These are phyloP conservation scores for Psophia crepitans DNA, from an alignment of 2,113 vertebrate genomes.

Conservation along the genomic window DNA sequence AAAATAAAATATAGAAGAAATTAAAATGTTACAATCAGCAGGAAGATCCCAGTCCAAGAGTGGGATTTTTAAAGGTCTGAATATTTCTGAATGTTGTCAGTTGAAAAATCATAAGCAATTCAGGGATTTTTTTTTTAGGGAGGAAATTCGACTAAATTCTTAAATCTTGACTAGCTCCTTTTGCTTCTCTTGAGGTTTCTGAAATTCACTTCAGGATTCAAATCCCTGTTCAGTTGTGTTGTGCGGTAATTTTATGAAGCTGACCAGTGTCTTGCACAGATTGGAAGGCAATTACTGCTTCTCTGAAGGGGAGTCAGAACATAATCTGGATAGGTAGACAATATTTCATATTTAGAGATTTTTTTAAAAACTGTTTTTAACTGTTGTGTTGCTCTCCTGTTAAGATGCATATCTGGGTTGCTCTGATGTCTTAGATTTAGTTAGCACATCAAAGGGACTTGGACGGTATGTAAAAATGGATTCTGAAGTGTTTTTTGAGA, in stretches of 20 bases:
- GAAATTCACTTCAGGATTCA: neutral
- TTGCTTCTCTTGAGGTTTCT: neutral
- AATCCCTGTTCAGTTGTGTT: neutral
- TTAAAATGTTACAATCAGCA: neutral
- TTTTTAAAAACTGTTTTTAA: neutral
- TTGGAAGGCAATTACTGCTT: neutral
- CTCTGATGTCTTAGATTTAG: neutral
- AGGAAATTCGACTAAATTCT: neutral
- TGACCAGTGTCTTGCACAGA: neutral
- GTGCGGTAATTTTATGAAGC: neutral
- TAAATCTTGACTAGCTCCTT: neutral
- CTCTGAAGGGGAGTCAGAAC: neutral
- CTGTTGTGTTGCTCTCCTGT: neutral
- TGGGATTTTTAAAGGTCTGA: neutral
- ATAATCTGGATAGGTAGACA: neutral
- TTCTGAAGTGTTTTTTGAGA: neutral
- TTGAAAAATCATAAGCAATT: neutral
- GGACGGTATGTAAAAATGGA: neutral
- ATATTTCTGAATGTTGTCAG: neutral
- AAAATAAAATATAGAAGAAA: neutral
- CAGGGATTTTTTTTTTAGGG: accelerated
- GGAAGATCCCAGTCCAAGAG: neutral
- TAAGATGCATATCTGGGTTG: neutral
- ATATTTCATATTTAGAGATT: neutral
- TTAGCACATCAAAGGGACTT: neutral